These are phyloP conservation scores for Eristalis pertinax DNA, from an alignment of 2,888 invertebrate species.

Conservation along the genomic window DNA sequence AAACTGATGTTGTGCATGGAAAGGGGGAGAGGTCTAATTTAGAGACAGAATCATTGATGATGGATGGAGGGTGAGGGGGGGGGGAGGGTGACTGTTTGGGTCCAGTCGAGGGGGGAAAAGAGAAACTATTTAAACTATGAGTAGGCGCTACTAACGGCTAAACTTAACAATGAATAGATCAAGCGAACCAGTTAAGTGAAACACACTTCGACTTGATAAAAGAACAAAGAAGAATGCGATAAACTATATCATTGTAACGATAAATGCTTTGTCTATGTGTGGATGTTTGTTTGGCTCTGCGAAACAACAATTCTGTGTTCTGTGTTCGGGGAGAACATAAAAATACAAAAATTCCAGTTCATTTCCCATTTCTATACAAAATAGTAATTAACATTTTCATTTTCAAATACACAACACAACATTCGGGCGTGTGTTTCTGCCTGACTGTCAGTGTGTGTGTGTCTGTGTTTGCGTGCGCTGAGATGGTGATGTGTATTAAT, in stretches of 20 bases:
- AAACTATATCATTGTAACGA: constrained; percentile 49
- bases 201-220: constrained; percentile 8
- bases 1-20: background rate
- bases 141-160: constrained; percentile 52
- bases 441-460: background rate
- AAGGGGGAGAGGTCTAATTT: background rate
- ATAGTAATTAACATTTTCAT: constrained; percentile 37
- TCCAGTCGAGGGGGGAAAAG: background rate
- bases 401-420: background rate
- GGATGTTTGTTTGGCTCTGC: constrained; percentile 59
- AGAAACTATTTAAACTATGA: constrained; percentile 52
- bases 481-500: background rate
- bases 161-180: constrained; percentile 53
- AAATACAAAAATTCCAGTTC: constrained; percentile 1
- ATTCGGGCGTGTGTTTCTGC: background rate
- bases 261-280: constrained; percentile 64
- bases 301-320: constrained; percentile 24
- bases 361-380: constrained; percentile 44
- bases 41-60: no score
- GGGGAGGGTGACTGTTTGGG: background rate
- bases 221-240: constrained; percentile 18
- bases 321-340: constrained; percentile 2
- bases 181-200: background rate
- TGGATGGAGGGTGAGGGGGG: no score
- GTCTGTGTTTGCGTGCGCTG: background rate